These are phyloP conservation scores for Orchesella flavescens DNA, from an alignment of 2,888 invertebrate genomes.

Conservation along the genomic window DNA sequence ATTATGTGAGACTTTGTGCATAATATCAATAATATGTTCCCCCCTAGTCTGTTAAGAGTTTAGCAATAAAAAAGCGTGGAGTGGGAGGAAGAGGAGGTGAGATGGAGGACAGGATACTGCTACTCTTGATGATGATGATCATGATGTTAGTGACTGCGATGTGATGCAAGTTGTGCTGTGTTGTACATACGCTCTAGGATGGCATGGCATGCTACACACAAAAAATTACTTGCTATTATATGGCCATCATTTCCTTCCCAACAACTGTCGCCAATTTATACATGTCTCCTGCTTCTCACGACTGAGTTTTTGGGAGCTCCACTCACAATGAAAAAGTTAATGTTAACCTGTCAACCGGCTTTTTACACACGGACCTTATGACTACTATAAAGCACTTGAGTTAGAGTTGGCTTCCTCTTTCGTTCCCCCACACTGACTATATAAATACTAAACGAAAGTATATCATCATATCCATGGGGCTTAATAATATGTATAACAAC, in stretches of 20 bases:
- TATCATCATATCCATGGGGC: too few species aligned
- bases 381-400: slow-evolving; percentile 42
- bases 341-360: slow-evolving; percentile 61
- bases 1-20: not conserved
- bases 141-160: slow-evolving; percentile 23
- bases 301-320: slow-evolving; percentile 4
- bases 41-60: not conserved
- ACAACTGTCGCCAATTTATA: slow-evolving; percentile 61
- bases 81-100: slow-evolving; percentile 54
- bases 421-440: not conserved
- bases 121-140: slow-evolving; percentile 12
- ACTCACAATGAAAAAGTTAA: slow-evolving; percentile 24
- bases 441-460: too few species aligned
- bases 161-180: slow-evolving; percentile 6
- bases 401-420: slow-evolving; percentile 1
- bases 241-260: slow-evolving; percentile 57
- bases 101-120: slow-evolving; percentile 24
- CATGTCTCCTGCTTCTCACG: slow-evolving; percentile 20
- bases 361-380: slow-evolving; percentile 46
- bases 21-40: not conserved
- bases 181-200: not conserved
- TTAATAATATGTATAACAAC: too few species aligned
- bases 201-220: slow-evolving; percentile 2
- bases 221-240: slow-evolving; percentile 52
- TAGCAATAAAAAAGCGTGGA: slow-evolving; percentile 5